phyloP scores from a whole-genome alignment of 2,113 vertebrate species.

The Oncorhynchus gorbuscha region DNA sequence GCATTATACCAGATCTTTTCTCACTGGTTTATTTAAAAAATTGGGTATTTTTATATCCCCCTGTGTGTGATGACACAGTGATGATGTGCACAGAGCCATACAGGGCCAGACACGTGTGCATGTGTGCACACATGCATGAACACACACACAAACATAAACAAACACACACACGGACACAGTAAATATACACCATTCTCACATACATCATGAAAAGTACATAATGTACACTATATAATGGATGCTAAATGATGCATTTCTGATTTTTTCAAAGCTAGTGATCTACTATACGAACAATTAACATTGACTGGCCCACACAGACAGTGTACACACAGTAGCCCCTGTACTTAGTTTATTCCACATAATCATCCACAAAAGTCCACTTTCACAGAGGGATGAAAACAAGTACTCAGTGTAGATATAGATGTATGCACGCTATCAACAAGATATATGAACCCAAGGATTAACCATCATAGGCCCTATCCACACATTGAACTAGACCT shows the following conservation, averaged over 20 bases:
- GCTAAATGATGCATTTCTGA: too few species aligned
- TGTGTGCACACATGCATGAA: not conserved
- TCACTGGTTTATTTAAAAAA: conserved; percentile 31
- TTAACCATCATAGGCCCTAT: conserved; percentile 4
- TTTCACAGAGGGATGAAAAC: too few species aligned
- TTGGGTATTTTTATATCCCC: conserved; percentile 30
- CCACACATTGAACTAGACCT: not conserved
- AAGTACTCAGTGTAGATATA: not conserved
- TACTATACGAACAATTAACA: not conserved
- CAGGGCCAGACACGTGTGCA: not conserved
- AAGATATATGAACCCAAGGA: conserved; percentile 20
- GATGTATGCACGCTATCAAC: conserved; percentile 3
- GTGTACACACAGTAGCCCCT: not conserved
- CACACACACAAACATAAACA: not conserved
- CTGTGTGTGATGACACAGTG: conserved; percentile 10
- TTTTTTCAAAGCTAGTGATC: too few species aligned
- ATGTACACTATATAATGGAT: not conserved
- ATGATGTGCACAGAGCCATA: conserved; percentile 28
- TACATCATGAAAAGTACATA: not conserved
- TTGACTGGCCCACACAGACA: not conserved
- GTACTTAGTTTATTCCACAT: not conserved
- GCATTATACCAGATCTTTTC: conserved; percentile 17
- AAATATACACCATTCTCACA: conserved; percentile 1
- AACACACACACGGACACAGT: not conserved
- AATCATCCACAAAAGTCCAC: not conserved